These are phyloP conservation scores for Balearica regulorum DNA, from an alignment of 2,797 vertebrate genomes.

Conservation along the genomic window DNA sequence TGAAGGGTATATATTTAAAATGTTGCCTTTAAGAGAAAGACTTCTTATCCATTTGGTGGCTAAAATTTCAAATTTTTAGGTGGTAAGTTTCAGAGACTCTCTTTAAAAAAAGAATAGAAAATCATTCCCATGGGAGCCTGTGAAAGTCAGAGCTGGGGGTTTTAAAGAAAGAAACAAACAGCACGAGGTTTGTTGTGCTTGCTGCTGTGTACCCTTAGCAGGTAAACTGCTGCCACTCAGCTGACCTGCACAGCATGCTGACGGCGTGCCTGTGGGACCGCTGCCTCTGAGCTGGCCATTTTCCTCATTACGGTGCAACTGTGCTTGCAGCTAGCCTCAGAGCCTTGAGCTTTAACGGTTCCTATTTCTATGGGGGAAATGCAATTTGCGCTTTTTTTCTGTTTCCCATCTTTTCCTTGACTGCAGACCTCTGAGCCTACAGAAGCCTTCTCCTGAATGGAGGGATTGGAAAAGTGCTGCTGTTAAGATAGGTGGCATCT, in stretches of 20 bases:
- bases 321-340: neutral
- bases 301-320: fast-evolving
- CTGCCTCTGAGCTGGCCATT: neutral
- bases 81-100: neutral
- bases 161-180: neutral
- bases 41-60: neutral
- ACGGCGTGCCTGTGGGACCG: fast-evolving
- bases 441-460: neutral
- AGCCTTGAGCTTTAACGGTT: neutral
- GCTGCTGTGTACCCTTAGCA: neutral
- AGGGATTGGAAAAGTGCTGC: neutral
- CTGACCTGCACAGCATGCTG: fast-evolving
- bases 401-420: neutral
- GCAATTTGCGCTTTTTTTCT: neutral
- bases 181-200: neutral
- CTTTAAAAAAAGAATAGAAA: neutral
- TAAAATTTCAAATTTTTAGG: neutral
- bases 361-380: neutral
- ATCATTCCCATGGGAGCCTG: neutral
- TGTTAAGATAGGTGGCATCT: neutral
- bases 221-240: neutral
- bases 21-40: neutral
- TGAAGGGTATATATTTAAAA: neutral
- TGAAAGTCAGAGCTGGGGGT: neutral
- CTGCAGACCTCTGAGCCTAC: neutral